Percentiles rank a stretch among this genome's conserved stretches.
Conservation (phyloP, 2,888 invertebrate species). For the Lymantria dispar region DNA sequence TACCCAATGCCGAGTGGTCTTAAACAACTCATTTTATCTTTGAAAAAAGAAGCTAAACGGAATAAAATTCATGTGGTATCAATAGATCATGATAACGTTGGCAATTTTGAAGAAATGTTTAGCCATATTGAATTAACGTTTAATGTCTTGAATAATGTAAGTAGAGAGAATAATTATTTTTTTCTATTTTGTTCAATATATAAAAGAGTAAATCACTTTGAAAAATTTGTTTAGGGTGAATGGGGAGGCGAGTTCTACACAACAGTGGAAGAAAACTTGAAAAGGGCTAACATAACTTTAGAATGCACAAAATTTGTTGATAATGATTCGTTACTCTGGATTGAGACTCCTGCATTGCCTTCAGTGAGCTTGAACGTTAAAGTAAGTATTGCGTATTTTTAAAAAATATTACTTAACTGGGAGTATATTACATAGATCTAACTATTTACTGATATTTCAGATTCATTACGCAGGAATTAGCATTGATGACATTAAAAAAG, state of each 20-base stretch:
- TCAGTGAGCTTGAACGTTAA: constrained; percentile 16
- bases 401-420: background rate
- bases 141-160: constrained; percentile 29
- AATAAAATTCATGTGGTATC: constrained; percentile 30
- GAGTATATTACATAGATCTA: background rate
- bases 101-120: constrained; percentile 15
- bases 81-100: constrained; percentile 13
- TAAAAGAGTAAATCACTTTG: background rate
- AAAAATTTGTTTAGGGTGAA: constrained; percentile 20
- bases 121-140: constrained; percentile 23
- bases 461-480: constrained; percentile 22
- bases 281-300: constrained; percentile 11
- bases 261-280: constrained; percentile 17
- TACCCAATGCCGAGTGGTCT: constrained; percentile 32
- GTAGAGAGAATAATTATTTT: constrained; percentile 3
- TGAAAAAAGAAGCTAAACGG: constrained; percentile 26
- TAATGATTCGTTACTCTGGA: constrained; percentile 19
- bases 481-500: constrained; percentile 47
- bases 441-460: constrained; percentile 20
- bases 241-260: constrained; percentile 41
- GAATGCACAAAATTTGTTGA: constrained; percentile 27
- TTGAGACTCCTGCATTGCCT: constrained; percentile 1
- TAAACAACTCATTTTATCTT: constrained; percentile 27
- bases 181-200: too few species aligned
- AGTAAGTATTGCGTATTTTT: constrained; percentile 5